Evolutionary conservation across 2,113 vertebrate genomes (phyloP).

Genomic region (Orientallactaga bullata): DNA sequence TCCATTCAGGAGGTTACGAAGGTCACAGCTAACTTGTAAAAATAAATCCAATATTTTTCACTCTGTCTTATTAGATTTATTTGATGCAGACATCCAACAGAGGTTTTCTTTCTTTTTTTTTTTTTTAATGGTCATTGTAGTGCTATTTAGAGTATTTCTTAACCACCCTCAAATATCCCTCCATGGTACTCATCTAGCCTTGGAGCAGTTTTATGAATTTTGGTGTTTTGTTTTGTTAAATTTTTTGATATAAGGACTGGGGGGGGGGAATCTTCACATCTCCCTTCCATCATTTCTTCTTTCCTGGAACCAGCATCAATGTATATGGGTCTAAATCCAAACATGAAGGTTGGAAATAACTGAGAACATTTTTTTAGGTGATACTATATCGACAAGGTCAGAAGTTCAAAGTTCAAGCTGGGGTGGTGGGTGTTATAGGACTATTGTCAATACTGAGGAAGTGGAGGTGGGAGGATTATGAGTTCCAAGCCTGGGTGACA

Average conservation of each 20-base stretch:
- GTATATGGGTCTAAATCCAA: neutral
- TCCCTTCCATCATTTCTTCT: neutral
- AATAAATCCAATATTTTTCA: constrained; percentile 91
- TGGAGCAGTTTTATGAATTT: neutral
- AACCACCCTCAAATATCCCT: neutral
- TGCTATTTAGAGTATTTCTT: constrained; percentile 44
- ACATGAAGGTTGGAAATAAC: neutral
- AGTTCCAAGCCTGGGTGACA: neutral
- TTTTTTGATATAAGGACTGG: neutral
- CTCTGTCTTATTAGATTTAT: constrained; percentile 90
- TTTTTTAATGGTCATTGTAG: constrained; percentile 76
- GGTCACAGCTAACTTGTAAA: constrained; percentile 90
- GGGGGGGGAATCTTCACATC: neutral
- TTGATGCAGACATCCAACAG: constrained; percentile 85
- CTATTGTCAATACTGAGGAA: neutral
- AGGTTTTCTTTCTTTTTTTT: constrained; percentile 68
- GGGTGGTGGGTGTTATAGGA: neutral
- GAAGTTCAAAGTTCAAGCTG: neutral
- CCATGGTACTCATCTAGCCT: neutral
- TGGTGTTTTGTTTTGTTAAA: neutral
- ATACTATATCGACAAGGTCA: neutral
- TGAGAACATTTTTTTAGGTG: neutral
- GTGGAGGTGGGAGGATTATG: too few species aligned
- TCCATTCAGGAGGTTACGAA: constrained; percentile 89
- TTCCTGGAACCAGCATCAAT: neutral